A percentile compares a stretch with the other conserved stretches of the same genome.
Conservation (phyloP, 2,113 vertebrate species). For the Romanogobio albipinnatus region DNA sequence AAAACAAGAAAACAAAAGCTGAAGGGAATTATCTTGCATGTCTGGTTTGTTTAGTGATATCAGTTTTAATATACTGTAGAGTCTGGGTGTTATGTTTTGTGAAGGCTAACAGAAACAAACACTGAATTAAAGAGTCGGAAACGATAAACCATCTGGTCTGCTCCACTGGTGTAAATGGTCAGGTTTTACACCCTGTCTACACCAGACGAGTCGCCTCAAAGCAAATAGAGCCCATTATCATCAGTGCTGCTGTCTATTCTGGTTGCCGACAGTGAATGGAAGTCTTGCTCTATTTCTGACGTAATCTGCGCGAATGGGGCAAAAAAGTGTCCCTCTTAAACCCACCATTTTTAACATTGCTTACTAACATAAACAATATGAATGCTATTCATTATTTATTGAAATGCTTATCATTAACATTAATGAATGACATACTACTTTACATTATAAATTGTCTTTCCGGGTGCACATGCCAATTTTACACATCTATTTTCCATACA, state of each 20-base stretch:
- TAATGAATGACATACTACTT: no score
- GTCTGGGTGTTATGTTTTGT: not conserved
- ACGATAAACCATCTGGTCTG: not conserved
- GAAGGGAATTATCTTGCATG: not conserved
- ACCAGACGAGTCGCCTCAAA: not conserved
- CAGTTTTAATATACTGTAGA: not conserved
- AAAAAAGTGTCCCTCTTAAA: no score
- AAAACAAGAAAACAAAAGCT: not conserved
- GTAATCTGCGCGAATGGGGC: not conserved
- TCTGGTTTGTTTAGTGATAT: not conserved
- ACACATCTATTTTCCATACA: no score
- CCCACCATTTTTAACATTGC: no score
- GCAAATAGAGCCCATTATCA: not conserved
- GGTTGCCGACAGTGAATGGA: not conserved
- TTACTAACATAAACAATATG: no score
- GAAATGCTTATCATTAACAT: no score
- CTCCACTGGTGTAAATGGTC: not conserved
- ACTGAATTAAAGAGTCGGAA: not conserved
- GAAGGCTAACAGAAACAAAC: not conserved
- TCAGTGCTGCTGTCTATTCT: no score
- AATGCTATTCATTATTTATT: no score
- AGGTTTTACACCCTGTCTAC: not conserved
- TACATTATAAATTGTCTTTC: no score
- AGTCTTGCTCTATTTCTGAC: not conserved
- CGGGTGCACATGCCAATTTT: no score